Conservation (phyloP, 2,797 vertebrate species). For the Lacerta viridis region DNA sequence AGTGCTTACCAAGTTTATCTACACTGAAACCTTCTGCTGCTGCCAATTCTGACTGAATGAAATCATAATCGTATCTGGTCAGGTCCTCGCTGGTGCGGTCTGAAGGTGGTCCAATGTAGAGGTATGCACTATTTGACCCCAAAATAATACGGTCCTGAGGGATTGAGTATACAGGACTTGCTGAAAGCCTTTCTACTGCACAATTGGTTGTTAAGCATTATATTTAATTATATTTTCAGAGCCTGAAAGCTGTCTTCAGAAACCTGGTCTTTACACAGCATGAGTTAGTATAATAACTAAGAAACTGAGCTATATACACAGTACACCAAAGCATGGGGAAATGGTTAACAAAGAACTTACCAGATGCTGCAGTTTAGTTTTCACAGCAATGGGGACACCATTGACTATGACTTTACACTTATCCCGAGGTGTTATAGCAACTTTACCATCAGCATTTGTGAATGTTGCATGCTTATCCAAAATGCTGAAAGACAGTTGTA, state of each 20-base stretch:
- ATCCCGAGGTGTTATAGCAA: slow-evolving; percentile 80
- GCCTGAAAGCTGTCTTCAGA: neutral
- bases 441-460: slow-evolving; percentile 81
- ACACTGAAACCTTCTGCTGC: slow-evolving; percentile 87
- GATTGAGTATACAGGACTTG: neutral
- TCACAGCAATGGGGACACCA: slow-evolving; percentile 79
- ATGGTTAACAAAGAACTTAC: slow-evolving; percentile 75
- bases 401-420: slow-evolving; percentile 88
- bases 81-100: slow-evolving; percentile 85
- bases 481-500: slow-evolving; percentile 80
- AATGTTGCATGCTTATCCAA: slow-evolving; percentile 88
- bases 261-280: neutral
- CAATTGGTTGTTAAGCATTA: neutral
- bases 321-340: neutral
- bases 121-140: slow-evolving; percentile 89
- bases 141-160: slow-evolving; percentile 88
- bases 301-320: neutral
- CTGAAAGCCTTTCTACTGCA: slow-evolving; percentile 7
- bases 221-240: neutral
- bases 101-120: slow-evolving; percentile 87
- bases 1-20: slow-evolving; percentile 74
- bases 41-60: slow-evolving; percentile 91
- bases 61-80: slow-evolving; percentile 90
- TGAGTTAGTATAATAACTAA: too few species aligned
- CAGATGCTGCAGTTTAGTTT: slow-evolving; percentile 87